A percentile compares a stretch with the other conserved stretches of the same genome.
phyloP scores from a whole-genome alignment of 2,888 invertebrate species.

The Sycophila texana region DNA sequence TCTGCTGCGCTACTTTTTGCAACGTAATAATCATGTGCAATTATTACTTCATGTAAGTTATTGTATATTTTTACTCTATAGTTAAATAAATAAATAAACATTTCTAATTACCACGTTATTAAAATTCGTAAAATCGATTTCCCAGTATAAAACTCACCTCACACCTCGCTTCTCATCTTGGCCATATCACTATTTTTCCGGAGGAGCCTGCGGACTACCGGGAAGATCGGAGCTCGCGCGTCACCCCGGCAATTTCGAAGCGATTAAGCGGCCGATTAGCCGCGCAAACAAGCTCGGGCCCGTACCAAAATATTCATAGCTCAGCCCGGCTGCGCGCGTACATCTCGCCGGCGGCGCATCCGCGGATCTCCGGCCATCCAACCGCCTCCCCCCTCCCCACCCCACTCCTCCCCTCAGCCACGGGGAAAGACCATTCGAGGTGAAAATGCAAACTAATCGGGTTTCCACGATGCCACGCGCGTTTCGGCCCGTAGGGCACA shows the following conservation, averaged over 20 bases:
- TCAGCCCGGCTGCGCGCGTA: constrained; percentile 5
- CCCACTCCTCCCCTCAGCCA: background rate
- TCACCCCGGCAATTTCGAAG: constrained; percentile 43
- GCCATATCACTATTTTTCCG: no score
- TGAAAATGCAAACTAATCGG: constrained; percentile 66
- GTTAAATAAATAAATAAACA: no score
- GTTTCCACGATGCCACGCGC: constrained; percentile 42
- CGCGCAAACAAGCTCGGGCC: constrained; percentile 44
- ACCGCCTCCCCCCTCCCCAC: background rate
- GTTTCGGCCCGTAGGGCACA: constrained; percentile 41
- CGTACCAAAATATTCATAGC: constrained; percentile 53
- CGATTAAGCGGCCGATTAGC: constrained; percentile 53
- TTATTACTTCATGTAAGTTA: no score
- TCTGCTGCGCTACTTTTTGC: no score
- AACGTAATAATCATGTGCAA: no score
- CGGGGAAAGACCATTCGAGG: constrained; percentile 53
- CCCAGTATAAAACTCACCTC: background rate
- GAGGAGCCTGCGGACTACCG: no score
- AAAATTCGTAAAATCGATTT: background rate
- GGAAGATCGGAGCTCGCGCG: background rate
- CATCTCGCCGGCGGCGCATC: constrained; percentile 30
- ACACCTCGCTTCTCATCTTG: no score
- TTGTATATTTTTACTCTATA: no score
- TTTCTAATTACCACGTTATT: no score
- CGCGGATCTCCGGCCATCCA: background rate